Evolutionary conservation across 2,888 invertebrate species (phyloP).

Genomic region (Patella ulyssiponensis): DNA sequence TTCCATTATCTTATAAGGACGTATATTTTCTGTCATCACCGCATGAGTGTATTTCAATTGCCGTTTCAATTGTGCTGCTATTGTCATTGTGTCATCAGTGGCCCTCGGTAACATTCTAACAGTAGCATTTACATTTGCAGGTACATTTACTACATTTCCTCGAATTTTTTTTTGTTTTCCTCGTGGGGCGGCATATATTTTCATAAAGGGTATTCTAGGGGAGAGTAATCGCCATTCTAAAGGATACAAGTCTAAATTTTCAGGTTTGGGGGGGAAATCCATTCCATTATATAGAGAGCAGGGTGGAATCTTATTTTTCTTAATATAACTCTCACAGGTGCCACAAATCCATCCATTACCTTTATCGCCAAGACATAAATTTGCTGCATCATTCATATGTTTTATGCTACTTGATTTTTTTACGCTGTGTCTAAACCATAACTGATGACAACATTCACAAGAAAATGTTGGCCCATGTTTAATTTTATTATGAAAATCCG

Average conservation of each 20-base stretch:
- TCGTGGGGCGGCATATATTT: background rate
- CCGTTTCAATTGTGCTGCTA: constrained; percentile 15
- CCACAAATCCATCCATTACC: background rate
- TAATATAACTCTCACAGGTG: background rate
- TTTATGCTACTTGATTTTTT: background rate
- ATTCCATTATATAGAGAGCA: background rate
- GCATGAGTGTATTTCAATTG: constrained; percentile 7
- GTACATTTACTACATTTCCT: constrained; percentile 11
- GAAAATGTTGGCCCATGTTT: background rate
- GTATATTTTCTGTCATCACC: background rate
- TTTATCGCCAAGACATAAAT: background rate
- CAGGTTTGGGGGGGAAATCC: background rate
- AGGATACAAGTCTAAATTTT: background rate
- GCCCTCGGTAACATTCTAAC: background rate
- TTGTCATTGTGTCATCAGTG: constrained; percentile 15
- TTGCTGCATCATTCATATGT: background rate
- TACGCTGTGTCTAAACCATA: background rate
- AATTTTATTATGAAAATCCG: background rate
- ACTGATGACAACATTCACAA: constrained; percentile 3
- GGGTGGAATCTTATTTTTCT: background rate
- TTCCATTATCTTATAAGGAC: constrained; percentile 20
- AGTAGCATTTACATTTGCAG: constrained; percentile 10
- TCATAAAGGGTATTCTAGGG: background rate
- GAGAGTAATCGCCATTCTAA: background rate
- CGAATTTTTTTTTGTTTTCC: background rate